A percentile compares a stretch with the other conserved stretches of the same genome.
Conservation (phyloP, 1,140 invertebrate genomes). For the Drosophila paulistorum region DNA sequence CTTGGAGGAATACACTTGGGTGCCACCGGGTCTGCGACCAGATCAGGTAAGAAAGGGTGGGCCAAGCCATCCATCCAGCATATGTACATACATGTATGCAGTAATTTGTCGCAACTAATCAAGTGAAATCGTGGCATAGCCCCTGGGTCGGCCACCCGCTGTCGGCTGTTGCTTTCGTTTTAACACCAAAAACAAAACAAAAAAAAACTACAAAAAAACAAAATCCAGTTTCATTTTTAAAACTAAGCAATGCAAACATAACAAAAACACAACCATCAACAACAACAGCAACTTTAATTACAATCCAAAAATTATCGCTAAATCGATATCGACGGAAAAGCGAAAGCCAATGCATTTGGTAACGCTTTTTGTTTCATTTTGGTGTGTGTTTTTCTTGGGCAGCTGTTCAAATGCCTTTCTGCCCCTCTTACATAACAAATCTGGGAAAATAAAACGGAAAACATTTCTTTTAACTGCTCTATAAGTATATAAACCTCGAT, state of each 20-base stretch:
- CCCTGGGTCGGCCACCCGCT: constrained; percentile 51
- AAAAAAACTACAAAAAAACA: too few species aligned
- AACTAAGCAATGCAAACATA: too few species aligned
- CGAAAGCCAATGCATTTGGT: constrained; percentile 57
- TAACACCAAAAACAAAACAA: neutral
- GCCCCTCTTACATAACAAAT: constrained; percentile 1
- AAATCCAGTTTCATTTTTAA: constrained; percentile 44
- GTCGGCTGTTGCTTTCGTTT: constrained; percentile 53
- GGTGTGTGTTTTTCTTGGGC: constrained; percentile 22
- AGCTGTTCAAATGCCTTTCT: constrained; percentile 27
- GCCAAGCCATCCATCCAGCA: neutral
- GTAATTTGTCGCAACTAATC: constrained; percentile 71
- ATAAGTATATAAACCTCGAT: neutral
- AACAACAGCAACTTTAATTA: constrained; percentile 59
- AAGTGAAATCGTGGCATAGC: constrained; percentile 49
- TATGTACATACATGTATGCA: constrained; percentile 17
- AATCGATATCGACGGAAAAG: constrained; percentile 65
- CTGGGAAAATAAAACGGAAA: constrained; percentile 22
- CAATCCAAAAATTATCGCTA: constrained; percentile 62
- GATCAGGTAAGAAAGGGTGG: constrained; percentile 90
- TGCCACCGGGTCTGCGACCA: constrained; percentile 96
- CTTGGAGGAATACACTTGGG: constrained; percentile 99
- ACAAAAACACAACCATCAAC: too few species aligned
- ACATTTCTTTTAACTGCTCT: constrained; percentile 15
- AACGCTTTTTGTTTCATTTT: constrained; percentile 44